Evolutionary conservation across 2,888 invertebrate genomes (phyloP), one percentile per base, ranked within the genome.

Genomic region (Brachynemurus nebulosus): DNA sequence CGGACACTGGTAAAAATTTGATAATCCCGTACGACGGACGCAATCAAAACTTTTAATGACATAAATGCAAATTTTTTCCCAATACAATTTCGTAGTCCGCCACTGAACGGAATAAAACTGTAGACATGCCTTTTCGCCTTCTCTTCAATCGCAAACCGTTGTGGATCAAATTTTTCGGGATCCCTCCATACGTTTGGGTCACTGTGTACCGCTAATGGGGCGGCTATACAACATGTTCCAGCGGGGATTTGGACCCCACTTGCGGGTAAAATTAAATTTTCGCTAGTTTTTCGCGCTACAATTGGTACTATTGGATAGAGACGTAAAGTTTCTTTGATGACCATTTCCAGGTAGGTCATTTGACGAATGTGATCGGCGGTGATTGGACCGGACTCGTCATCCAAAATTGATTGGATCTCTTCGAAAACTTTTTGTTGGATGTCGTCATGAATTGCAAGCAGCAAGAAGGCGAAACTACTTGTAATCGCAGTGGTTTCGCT

Each of bases 401-500:
- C 80, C 50, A 82, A 82, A 51, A 81, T 78, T 14, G 71, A 66
- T 47, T 76, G 74, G 21, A 81, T 60, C 53, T 82, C 82, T 43
- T 78, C 70, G 54, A 75, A 75, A 0, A 80, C 79, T 51, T 65
- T 74, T 1, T 69, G 67, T 62, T 88, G 86, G 23, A 86, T 72
- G 8, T 82, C 69, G 25, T 79, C 79, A 56, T 88, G 74, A 39
- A 79, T 70, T 7, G 84, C 88, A 52, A 89, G 71, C 53, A 86
- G 68, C 54, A 81, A 81, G 3, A 86, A 67, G 27, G 80, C 78
- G 68, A 86, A 89, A 57, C 81, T 83, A 48, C 85, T 80, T 1
- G 81, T 86, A 19, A 86, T 80, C 7, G 81, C 76, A 1, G 80
- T 82, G 16, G 81, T 82, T 55, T 81, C 81, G 58, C 81, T 80